Conservation (phyloP, 2,888 invertebrate genomes). For the Electrophaes corylata region DNA sequence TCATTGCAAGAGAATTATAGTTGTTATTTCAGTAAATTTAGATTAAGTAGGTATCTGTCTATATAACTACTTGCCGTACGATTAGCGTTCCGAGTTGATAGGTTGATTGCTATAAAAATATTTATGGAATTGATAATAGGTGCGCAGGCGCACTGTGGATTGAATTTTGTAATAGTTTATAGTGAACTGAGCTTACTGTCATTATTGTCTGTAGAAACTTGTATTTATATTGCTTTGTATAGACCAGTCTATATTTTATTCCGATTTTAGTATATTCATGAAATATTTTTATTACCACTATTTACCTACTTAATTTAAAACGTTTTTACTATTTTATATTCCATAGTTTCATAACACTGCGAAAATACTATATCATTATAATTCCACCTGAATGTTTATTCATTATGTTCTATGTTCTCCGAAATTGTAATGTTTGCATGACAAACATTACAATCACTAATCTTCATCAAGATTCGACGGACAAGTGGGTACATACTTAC, state of each 20-base stretch:
- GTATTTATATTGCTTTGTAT: conserved; percentile 2
- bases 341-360: neutral
- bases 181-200: conserved; percentile 38
- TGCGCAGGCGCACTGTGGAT: conserved; percentile 40
- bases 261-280: neutral
- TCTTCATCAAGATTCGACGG: neutral
- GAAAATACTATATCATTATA: neutral
- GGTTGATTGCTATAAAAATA: conserved; percentile 74
- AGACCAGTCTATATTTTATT: neutral
- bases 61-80: conserved; percentile 54
- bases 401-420: neutral
- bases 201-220: conserved; percentile 28
- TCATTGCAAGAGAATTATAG: conserved; percentile 54
- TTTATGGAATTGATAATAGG: conserved; percentile 67
- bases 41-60: conserved; percentile 51
- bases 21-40: conserved; percentile 65
- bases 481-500: neutral
- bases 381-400: neutral
- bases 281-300: too few species aligned
- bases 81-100: conserved; percentile 70
- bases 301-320: too few species aligned
- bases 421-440: conserved; percentile 4
- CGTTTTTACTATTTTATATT: neutral
- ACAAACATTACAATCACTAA: neutral
- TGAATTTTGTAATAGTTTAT: conserved; percentile 50